These are phyloP conservation scores for Henricia sp. DNA, from an alignment of 53 echinoderm and acorn worm species.

Conservation along the genomic window DNA sequence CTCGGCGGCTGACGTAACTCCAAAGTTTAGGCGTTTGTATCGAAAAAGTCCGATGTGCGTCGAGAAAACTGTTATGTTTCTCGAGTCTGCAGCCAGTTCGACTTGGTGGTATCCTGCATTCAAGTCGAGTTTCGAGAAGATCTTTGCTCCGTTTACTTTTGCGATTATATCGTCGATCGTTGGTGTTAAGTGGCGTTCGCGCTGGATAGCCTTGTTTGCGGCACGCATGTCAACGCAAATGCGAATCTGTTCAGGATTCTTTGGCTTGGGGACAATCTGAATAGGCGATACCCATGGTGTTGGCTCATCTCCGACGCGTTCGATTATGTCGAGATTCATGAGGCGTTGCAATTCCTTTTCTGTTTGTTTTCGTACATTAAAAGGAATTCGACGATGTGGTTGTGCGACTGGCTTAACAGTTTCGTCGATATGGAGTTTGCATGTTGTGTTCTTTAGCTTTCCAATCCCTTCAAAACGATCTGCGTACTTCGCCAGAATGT, in stretches of 20 bases:
- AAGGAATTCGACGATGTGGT: slow-evolving; percentile 43
- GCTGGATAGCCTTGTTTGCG: slow-evolving; percentile 37
- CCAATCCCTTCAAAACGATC: slow-evolving; percentile 51
- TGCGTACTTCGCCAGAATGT: slow-evolving; percentile 46
- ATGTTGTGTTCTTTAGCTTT: slow-evolving; percentile 54
- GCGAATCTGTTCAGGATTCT: slow-evolving; percentile 26
- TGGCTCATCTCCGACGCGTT: slow-evolving; percentile 35
- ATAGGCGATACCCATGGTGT: slow-evolving; percentile 65
- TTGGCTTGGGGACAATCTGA: slow-evolving; percentile 54
- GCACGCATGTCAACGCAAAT: slow-evolving; percentile 43
- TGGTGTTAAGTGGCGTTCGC: slow-evolving; percentile 62
- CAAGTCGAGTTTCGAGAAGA: slow-evolving; percentile 71
- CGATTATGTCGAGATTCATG: slow-evolving; percentile 53
- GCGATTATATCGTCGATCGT: slow-evolving; percentile 70
- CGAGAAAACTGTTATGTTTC: slow-evolving; percentile 30
- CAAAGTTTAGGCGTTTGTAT: slow-evolving; percentile 75
- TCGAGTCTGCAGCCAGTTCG: slow-evolving; percentile 26
- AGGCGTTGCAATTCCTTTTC: slow-evolving; percentile 51
- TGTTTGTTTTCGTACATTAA: slow-evolving; percentile 53
- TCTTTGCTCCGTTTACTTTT: slow-evolving; percentile 48
- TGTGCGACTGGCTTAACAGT: slow-evolving; percentile 58
- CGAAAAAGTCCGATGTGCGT: slow-evolving; percentile 65
- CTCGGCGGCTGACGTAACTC: slow-evolving; percentile 67
- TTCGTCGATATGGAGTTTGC: slow-evolving; percentile 52
- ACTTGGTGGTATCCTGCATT: slow-evolving; percentile 82